phyloP scores from a whole-genome alignment of 2,113 vertebrate species.

The Engystomops pustulosus region DNA sequence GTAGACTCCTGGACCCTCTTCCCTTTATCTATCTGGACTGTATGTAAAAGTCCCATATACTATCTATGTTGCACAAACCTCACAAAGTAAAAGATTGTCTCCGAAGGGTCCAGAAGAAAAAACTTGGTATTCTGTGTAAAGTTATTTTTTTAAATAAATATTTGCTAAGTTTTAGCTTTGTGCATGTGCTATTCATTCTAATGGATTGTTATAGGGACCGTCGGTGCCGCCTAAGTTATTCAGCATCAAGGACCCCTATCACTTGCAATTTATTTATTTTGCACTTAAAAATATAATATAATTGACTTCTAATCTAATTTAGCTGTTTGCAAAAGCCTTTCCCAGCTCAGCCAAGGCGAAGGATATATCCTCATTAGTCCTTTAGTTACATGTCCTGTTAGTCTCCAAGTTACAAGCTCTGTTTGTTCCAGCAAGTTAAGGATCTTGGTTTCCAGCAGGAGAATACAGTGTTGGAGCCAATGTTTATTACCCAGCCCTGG shows the following conservation, averaged over 20 bases:
- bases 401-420: constrained; percentile 26
- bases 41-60: not conserved
- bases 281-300: not conserved
- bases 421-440: constrained; percentile 24
- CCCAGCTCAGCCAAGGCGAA: not conserved
- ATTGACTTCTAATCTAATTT: too few relatives aligned
- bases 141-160: constrained; percentile 41
- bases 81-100: not conserved
- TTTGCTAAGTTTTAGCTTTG: constrained; percentile 1
- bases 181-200: not conserved
- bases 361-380: not conserved
- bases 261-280: not conserved
- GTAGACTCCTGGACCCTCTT: not conserved
- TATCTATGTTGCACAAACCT: constrained; percentile 16
- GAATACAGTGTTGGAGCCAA: not conserved
- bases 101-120: not conserved
- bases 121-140: not conserved
- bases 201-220: not conserved
- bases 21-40: not conserved
- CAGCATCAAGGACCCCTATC: not conserved
- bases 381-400: constrained; percentile 20
- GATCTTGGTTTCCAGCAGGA: not conserved
- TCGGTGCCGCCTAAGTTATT: not conserved
- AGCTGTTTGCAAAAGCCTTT: not conserved
- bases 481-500: not conserved